phyloP scores from a whole-genome alignment of 2,113 vertebrate genomes.

The Nannobrachium achirus region DNA sequence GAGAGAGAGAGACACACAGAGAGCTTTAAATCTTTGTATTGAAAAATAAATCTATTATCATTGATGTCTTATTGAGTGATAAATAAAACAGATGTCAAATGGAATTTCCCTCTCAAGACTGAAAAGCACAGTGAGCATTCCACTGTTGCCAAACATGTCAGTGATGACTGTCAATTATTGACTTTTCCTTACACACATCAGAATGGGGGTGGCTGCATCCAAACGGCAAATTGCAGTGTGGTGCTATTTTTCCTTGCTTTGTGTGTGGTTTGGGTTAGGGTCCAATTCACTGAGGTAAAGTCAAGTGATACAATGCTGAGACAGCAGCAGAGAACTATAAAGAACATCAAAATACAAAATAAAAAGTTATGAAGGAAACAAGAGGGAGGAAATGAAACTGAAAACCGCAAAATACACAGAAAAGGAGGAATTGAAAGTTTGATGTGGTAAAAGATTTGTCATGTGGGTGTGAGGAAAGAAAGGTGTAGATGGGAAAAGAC shows the following conservation, averaged over 20 bases:
- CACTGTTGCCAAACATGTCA: constrained; percentile 7
- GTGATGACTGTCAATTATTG: background rate
- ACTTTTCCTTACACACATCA: background rate
- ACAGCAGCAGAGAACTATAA: constrained; percentile 1
- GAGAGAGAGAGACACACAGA: too few relatives aligned
- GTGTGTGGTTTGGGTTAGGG: too few relatives aligned
- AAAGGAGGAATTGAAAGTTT: too few relatives aligned
- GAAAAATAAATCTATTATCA: too few relatives aligned
- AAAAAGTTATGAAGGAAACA: background rate
- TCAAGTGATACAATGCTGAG: background rate
- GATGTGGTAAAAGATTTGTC: background rate
- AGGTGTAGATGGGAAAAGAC: background rate
- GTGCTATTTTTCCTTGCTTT: too few relatives aligned
- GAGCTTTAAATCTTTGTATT: too few relatives aligned
- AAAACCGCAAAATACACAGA: too few relatives aligned
- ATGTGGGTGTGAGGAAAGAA: background rate
- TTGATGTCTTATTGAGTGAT: background rate
- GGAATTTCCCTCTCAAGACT: background rate
- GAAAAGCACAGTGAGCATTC: constrained; percentile 1
- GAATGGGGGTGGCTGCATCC: background rate
- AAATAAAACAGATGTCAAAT: background rate
- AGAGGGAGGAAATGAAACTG: constrained; percentile 11
- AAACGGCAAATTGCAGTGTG: background rate
- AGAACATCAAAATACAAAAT: too few relatives aligned
- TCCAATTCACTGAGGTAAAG: background rate